Base-by-base conservation (phyloP, 2,113 vertebrate genomes). In the Agelaius tricolor region DNA sequence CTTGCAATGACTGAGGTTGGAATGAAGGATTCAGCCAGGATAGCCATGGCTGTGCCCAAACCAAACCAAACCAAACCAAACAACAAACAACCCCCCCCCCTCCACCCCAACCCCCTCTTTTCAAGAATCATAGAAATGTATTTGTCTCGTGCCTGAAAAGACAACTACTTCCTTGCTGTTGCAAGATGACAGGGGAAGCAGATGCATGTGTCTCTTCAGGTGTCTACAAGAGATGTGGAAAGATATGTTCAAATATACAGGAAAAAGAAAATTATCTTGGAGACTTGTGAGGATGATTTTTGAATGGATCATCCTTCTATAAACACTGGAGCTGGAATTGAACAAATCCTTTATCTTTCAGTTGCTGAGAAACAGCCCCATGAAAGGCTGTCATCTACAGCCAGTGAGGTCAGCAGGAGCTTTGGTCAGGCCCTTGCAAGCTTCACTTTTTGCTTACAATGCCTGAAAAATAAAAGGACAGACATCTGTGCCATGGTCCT, bases 21-120 rank as follows among this genome's bases (percentile, higher is more conserved):
- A 84, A 84, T 30, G 43, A 84, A 89, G 28, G 39, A 33, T 46
- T 75, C 51, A 13, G n/a, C 20, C 47, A 89, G 73, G 13, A n/a
- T 31, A 31, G 37, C 43, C n/a, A 13, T 3, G 15, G 15, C 35
- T 81, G 15, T 20, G 7, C 39, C 46, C 33, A 39, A n/a, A 57
- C 17, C 13, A 33, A 55, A 19, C 30, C 30, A 76, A 77, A 13
- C 57, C 47, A 47, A 27, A 61, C 2, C 35, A 3, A 27, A 37
- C 37, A 47, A 26, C 13, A 28, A 30, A 33, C 11, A 13, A 67
- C 43, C 10, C 15, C 4, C 15, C 4, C 33, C 26, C 11, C 7
- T 14, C 10, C 3, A 9, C 3, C 7, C 5, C 10, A 27, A 6
- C 1, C 3, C 5, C 1, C 3, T 26, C 3, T 87, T 90, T 91